phyloP scores from a whole-genome alignment of 2,113 vertebrate species.

The Ibidorhyncha struthersii region DNA sequence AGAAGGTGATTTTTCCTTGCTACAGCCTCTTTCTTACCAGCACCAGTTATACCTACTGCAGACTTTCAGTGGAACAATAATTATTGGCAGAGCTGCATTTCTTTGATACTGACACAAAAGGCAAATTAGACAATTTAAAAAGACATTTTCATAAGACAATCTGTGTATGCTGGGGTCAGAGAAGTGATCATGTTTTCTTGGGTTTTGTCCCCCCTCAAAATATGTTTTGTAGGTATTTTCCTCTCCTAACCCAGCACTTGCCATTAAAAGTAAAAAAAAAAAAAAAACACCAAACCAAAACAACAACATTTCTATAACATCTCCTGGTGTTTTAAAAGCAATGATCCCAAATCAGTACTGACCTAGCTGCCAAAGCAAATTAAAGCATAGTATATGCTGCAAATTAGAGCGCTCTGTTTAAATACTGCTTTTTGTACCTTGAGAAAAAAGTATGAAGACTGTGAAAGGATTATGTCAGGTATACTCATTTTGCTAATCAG shows the following conservation, averaged over 20 bases:
- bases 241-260: not conserved
- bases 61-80: not conserved
- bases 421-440: not conserved
- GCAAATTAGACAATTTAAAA: not conserved
- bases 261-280: not conserved
- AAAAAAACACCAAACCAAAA: not conserved
- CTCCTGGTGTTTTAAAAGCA: not conserved
- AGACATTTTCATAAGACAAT: not conserved
- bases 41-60: not conserved
- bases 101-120: not conserved
- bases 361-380: not conserved
- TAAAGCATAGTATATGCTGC: not conserved
- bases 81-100: not conserved
- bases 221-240: not conserved
- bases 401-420: not conserved
- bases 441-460: not conserved
- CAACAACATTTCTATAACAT: not conserved
- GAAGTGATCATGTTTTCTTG: not conserved
- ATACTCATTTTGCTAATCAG: not conserved
- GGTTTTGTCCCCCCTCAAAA: not conserved
- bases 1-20: not conserved
- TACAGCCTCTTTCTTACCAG: not conserved
- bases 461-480: not conserved
- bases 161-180: not conserved
- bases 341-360: not conserved